These are phyloP conservation scores for Aphaenogaster rudis DNA, from an alignment of 1,140 invertebrate species.

Conservation along the genomic window DNA sequence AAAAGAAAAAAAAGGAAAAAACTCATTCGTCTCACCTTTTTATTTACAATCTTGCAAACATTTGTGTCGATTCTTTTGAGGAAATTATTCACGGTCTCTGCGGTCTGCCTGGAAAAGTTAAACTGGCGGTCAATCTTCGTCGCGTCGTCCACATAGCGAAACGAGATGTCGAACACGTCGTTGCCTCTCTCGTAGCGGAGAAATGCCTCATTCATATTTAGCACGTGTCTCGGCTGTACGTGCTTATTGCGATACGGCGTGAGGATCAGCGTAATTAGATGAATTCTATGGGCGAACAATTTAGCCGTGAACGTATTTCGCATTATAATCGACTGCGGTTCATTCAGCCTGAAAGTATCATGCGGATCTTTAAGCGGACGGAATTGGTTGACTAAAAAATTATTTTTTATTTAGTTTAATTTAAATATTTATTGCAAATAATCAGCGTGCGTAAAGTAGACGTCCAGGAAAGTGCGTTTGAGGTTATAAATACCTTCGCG, in stretches of 20 bases:
- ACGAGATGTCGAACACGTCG: constrained; percentile 86
- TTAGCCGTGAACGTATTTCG: constrained; percentile 14
- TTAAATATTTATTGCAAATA: neutral
- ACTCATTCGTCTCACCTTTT: constrained; percentile 81
- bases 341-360: neutral
- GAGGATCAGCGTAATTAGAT: neutral
- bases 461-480: neutral
- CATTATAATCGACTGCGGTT: constrained; percentile 25
- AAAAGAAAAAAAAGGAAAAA: neutral
- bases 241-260: constrained; percentile 14
- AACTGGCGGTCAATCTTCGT: constrained; percentile 88
- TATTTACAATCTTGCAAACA: constrained; percentile 87
- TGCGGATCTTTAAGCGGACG: neutral
- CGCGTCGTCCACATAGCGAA: constrained; percentile 86
- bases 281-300: neutral
- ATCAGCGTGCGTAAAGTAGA: neutral
- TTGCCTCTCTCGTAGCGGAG: constrained; percentile 84
- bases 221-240: neutral
- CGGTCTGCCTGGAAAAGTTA: constrained; percentile 89
- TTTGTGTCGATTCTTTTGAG: constrained; percentile 89
- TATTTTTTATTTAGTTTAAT: no score
- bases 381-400: neutral
- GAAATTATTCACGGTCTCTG: constrained; percentile 88
- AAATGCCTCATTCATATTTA: constrained; percentile 87
- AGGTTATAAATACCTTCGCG: neutral